Evolutionary conservation across 2,888 invertebrate species (phyloP).

Genomic region (Limnephilus auricula): DNA sequence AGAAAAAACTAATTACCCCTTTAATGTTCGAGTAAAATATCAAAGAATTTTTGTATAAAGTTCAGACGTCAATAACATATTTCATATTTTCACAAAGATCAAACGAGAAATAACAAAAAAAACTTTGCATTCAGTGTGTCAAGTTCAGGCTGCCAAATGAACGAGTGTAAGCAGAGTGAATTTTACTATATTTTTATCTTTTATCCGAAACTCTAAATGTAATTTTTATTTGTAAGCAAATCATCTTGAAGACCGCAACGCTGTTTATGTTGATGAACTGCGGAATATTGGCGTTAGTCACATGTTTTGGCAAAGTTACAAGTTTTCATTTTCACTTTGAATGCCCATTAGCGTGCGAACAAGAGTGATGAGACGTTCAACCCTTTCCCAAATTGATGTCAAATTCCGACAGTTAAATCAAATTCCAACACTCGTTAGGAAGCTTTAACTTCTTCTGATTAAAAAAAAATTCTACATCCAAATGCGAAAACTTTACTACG

Average conservation of each 20-base stretch:
- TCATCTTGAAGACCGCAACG: conserved; percentile 12
- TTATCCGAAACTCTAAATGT: background rate
- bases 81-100: background rate
- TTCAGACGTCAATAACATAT: background rate
- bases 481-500: background rate
- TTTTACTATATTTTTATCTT: background rate
- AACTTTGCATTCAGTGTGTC: background rate
- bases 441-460: background rate
- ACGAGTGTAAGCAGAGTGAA: conserved; percentile 20
- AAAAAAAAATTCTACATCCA: background rate
- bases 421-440: background rate
- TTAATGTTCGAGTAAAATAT: background rate
- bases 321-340: conserved; percentile 38
- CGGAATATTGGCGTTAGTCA: conserved; percentile 27
- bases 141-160: background rate
- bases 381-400: background rate
- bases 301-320: conserved; percentile 42
- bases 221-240: conserved; percentile 18
- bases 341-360: conserved; percentile 33
- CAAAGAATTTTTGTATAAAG: background rate
- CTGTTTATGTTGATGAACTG: conserved; percentile 28
- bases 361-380: conserved; percentile 32
- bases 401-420: background rate
- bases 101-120: background rate
- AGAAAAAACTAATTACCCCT: background rate